Conservation (phyloP, 53 echinoderm and acorn worm genomes). For the Astropecten irregularis region DNA sequence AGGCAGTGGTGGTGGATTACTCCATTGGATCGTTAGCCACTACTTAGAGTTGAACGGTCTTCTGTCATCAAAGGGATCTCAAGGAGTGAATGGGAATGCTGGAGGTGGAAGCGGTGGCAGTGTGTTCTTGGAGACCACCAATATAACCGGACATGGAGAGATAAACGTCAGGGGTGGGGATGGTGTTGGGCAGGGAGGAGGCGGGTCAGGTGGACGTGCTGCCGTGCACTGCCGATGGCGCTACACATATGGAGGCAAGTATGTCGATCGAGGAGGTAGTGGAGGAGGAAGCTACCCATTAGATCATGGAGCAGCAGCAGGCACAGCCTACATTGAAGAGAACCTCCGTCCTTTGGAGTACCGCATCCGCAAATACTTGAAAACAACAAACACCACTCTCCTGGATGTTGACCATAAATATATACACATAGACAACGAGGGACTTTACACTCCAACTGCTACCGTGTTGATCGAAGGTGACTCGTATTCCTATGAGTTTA, state of each 20-base stretch:
- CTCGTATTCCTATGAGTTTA: slow-evolving; percentile 73
- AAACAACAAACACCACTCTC: slow-evolving; percentile 72
- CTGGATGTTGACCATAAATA: slow-evolving; percentile 91
- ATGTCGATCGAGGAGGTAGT: slow-evolving; percentile 79
- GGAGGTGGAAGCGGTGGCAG: slow-evolving; percentile 94
- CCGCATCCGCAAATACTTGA: slow-evolving; percentile 81
- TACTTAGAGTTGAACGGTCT: slow-evolving; percentile 83
- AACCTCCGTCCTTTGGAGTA: slow-evolving; percentile 86
- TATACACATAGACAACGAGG: slow-evolving; percentile 89
- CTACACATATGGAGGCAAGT: slow-evolving; percentile 86
- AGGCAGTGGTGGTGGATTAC: slow-evolving; percentile 84
- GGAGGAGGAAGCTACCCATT: slow-evolving; percentile 42
- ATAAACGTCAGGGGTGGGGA: slow-evolving; percentile 86
- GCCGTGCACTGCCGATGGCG: slow-evolving; percentile 90
- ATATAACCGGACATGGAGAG: slow-evolving; percentile 93
- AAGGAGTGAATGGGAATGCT: slow-evolving; percentile 62
- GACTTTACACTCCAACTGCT: slow-evolving; percentile 69
- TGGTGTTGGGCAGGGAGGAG: slow-evolving; percentile 77
- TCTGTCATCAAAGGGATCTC: slow-evolving; percentile 66
- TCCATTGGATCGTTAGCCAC: slow-evolving; percentile 85
- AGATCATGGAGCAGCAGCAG: slow-evolving; percentile 83
- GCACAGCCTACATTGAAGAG: slow-evolving; percentile 85
- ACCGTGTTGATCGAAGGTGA: slow-evolving; percentile 79
- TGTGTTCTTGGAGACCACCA: slow-evolving; percentile 80
- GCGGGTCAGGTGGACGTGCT: slow-evolving; percentile 87